Base-by-base conservation (phyloP, 2,888 invertebrate species). In the Parelbella ahira region DNA sequence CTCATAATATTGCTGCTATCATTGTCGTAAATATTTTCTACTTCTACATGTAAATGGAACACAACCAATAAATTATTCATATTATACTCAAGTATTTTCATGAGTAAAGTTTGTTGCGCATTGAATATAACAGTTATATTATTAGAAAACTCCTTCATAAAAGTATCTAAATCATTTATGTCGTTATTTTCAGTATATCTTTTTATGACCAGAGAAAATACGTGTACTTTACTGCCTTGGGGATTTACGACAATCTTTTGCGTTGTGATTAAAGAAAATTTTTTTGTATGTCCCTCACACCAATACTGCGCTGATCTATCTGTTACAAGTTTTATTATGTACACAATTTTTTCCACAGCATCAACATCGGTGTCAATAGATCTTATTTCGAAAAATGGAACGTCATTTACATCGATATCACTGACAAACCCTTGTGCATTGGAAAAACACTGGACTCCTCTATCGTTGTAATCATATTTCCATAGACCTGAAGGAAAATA, bases 281-380 rank as follows among this genome's bases (percentile, higher is more conserved):
- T 74, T 41, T 72, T 73, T 2, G 88, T 80, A 51, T 90, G 89
- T 0, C 89, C 90, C 67, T 90, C 89, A 60, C 92, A 92, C 91
- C 91, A 92, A 60, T 92, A 92, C 49, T 90, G 82, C 1, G 91
- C 91, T 0, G 90, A 86, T 44, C 84, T 79, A 24, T 89, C 75
- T 1, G 75, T 81, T 24, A 89, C 71, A 1, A 90, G 62, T 49
- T 88, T 74, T 1, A 92, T 56, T 38, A 80, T 66, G 48, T 89
- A 91, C 2, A 90, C 78, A 7, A 65, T 51, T 68, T 86, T 87
- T 56, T 74, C 77, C 33, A 64, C 48, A 50, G 48, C 38, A 24
- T 27, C 44, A 10, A 43, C 33, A 23, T 46, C 44, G 6, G 44
- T 33, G 15, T 23, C 25, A 25, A 34, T 18, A 7, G 30, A 10